Evolutionary conservation across 2,888 invertebrate species (phyloP), one percentile per base, ranked within the genome.

Genomic region (Drosophila lutescens): DNA sequence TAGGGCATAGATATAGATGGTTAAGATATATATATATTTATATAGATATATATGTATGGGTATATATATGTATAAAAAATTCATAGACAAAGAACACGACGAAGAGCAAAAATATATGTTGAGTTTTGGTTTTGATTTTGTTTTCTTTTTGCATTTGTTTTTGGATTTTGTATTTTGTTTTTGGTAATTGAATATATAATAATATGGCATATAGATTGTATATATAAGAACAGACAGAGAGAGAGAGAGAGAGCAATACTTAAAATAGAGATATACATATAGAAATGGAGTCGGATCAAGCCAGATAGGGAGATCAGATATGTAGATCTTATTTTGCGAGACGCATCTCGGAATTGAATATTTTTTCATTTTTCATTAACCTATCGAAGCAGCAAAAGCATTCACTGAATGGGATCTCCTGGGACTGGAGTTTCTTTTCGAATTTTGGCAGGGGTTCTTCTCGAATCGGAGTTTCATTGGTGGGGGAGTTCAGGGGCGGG

Each of bases 31-130:
- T 47, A 58, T 68, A 67, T 54, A 61, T 70, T 30, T 66, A 65
- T 26, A 41, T 65, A 65, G 15, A 71, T 70, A 69, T 61, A 41
- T 58, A 61, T 68, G 62, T 67, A 63, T 58, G 57, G 44, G 43
- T 55, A 40, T 63, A 71, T 47, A 60, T 62, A 63, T 57, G 59
- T 47, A 70, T 67, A 78, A 80, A 84, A 89, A 90, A 86, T 91
- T 91, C 87, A 90, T 90, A 91, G 90, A 90, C 90, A 91, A 90
- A 90, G 91, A 90, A 90, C 90, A 90, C 90, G 90, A 90, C 90
- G 90, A 90, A 90, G 90, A 90, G 90, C 90, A 90, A 90, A 91
- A 90, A 91, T 89, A 90, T 89, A 86, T 90, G 83, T 88, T 86
- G 80, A 84, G 78, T 88, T 88, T 88, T 76, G 68, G 78, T 88